phyloP scores from a whole-genome alignment of 2,113 vertebrate species.

The Butastur rufipennis region DNA sequence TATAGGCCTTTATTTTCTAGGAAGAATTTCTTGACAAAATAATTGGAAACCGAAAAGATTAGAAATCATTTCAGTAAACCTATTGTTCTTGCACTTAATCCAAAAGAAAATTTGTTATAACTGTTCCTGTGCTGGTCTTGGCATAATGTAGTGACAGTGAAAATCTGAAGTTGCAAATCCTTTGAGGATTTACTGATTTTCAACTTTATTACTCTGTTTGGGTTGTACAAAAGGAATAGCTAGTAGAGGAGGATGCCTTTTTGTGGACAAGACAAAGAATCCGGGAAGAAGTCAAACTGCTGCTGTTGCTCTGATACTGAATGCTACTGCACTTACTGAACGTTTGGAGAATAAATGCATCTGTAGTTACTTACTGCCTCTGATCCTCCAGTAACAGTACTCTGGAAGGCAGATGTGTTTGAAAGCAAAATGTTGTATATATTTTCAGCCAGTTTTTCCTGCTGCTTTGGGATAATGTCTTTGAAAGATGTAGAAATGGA shows the following conservation, averaged over 20 bases:
- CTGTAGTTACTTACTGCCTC: neutral
- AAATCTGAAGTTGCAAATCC: neutral
- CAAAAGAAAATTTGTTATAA: neutral
- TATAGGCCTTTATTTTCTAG: neutral
- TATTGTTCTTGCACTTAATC: neutral
- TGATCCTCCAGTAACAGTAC: neutral
- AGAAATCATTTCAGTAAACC: neutral
- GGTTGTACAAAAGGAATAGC: neutral
- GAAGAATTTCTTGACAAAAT: neutral
- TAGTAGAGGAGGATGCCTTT: neutral
- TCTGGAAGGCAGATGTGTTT: neutral
- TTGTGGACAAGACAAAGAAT: neutral
- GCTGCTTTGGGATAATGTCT: neutral
- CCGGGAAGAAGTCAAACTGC: neutral
- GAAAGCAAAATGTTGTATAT: neutral
- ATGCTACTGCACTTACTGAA: neutral
- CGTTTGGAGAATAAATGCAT: neutral
- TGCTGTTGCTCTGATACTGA: neutral
- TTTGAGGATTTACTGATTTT: neutral
- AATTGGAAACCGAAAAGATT: neutral
- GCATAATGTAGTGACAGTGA: neutral
- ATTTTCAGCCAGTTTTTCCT: neutral
- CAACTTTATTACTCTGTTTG: neutral
- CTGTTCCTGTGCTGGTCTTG: neutral
- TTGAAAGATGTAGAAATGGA: neutral